These are phyloP conservation scores for Acanthacorydalis orientalis DNA, from an alignment of 2,888 invertebrate species.

Conservation along the genomic window DNA sequence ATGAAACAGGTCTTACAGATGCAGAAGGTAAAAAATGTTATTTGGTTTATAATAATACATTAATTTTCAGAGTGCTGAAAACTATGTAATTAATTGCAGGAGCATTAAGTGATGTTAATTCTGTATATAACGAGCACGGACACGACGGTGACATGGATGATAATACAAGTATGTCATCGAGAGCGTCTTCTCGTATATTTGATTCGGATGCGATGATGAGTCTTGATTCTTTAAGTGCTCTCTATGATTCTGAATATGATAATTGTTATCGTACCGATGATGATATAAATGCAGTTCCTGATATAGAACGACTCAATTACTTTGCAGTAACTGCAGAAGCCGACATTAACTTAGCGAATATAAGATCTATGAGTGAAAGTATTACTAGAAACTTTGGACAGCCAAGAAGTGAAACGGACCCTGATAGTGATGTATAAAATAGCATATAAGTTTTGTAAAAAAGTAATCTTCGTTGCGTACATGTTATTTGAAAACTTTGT, in stretches of 20 bases:
- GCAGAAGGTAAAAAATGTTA: constrained; percentile 44
- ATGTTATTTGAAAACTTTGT: too few species aligned
- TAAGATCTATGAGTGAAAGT: constrained; percentile 58
- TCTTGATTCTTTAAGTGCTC: constrained; percentile 63
- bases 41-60: background rate
- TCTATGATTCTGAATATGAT: constrained; percentile 64
- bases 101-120: constrained; percentile 73
- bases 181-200: constrained; percentile 67
- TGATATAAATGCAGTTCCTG: constrained; percentile 26
- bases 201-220: constrained; percentile 62
- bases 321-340: constrained; percentile 24
- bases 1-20: constrained; percentile 73
- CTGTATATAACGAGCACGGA: constrained; percentile 49
- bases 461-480: too few species aligned
- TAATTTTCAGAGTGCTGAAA: background rate
- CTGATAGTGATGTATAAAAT: constrained; percentile 43
- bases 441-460: too few species aligned
- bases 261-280: constrained; percentile 38
- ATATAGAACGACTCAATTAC: constrained; percentile 26
- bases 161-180: constrained; percentile 65
- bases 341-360: constrained; percentile 52
- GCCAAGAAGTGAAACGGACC: constrained; percentile 46
- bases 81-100: constrained; percentile 23
- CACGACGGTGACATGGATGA: constrained; percentile 38
- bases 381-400: constrained; percentile 63